phyloP scores from a whole-genome alignment of 2,888 invertebrate genomes.

The Agriopis leucophaearia region DNA sequence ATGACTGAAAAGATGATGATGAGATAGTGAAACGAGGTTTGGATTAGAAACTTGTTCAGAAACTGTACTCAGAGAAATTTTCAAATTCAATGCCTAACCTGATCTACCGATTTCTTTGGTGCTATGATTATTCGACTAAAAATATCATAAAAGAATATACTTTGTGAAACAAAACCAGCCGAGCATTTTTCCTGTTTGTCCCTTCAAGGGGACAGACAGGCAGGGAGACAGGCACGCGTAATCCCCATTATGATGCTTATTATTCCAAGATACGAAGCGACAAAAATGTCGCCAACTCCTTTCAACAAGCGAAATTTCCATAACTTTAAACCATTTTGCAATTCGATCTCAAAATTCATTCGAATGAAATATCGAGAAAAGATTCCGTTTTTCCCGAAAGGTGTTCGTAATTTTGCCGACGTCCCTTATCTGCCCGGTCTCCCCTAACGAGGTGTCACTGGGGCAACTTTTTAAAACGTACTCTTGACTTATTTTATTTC shows the following conservation, averaged over 20 bases:
- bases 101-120: too few relatives aligned
- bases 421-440: constrained; percentile 42
- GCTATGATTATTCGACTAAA: too few relatives aligned
- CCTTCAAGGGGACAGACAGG: too few relatives aligned
- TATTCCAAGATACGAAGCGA: neutral
- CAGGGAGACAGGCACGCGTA: too few relatives aligned
- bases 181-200: too few relatives aligned
- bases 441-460: constrained; percentile 56
- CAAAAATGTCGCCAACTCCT: neutral
- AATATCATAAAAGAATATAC: too few relatives aligned
- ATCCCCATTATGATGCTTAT: neutral
- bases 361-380: constrained; percentile 40
- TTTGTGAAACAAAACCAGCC: too few relatives aligned
- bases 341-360: constrained; percentile 31
- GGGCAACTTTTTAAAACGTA: constrained; percentile 32
- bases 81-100: too few relatives aligned
- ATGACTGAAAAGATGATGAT: too few relatives aligned
- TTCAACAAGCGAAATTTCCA: constrained; percentile 14
- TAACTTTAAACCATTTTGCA: constrained; percentile 20
- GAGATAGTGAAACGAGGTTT: too few relatives aligned
- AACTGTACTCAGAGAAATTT: too few relatives aligned
- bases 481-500: constrained; percentile 50
- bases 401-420: constrained; percentile 51
- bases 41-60: too few relatives aligned
- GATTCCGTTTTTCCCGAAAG: constrained; percentile 42